Conservation (phyloP, 2,888 invertebrate genomes). For the Horisme vitalbata region DNA sequence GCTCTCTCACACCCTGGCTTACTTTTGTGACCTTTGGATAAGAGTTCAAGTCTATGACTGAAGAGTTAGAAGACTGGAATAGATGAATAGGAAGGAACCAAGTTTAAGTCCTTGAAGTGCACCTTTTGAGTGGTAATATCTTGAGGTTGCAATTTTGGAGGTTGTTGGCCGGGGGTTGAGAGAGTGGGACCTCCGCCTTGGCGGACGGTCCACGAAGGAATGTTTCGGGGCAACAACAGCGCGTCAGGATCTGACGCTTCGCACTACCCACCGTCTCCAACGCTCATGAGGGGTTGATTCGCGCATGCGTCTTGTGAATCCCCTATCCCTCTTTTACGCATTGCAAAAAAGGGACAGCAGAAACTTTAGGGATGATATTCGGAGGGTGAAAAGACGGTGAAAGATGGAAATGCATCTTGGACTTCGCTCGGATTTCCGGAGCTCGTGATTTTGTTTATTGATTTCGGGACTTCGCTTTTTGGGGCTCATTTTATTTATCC, state of each 20-base stretch:
- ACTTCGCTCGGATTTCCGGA: conserved; percentile 80
- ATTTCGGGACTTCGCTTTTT: conserved; percentile 67
- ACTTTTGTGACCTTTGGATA: conserved; percentile 40
- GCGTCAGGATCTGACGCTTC: conserved; percentile 69
- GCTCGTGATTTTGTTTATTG: conserved; percentile 81
- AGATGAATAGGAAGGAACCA: conserved; percentile 28
- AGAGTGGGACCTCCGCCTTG: conserved; percentile 78
- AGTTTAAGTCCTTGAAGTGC: conserved; percentile 44
- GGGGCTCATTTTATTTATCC: conserved; percentile 68
- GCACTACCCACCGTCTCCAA: conserved; percentile 70
- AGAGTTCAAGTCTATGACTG: conserved; percentile 31
- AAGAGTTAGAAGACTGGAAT: conserved; percentile 29
- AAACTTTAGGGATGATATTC: conserved; percentile 74
- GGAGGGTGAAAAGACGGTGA: conserved; percentile 80
- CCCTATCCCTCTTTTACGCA: conserved; percentile 56
- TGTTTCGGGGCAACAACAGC: conserved; percentile 69
- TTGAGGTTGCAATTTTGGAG: conserved; percentile 47
- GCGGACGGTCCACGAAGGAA: conserved; percentile 79
- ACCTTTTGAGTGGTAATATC: conserved; percentile 37
- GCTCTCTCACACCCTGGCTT: conserved; percentile 76
- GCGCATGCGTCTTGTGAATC: conserved; percentile 65
- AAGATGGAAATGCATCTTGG: conserved; percentile 82
- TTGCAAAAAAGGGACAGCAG: conserved; percentile 48
- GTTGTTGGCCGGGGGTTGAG: conserved; percentile 61
- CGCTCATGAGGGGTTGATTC: conserved; percentile 73